Base-by-base conservation (phyloP, 2,797 vertebrate species). In the Myotis vivesi region DNA sequence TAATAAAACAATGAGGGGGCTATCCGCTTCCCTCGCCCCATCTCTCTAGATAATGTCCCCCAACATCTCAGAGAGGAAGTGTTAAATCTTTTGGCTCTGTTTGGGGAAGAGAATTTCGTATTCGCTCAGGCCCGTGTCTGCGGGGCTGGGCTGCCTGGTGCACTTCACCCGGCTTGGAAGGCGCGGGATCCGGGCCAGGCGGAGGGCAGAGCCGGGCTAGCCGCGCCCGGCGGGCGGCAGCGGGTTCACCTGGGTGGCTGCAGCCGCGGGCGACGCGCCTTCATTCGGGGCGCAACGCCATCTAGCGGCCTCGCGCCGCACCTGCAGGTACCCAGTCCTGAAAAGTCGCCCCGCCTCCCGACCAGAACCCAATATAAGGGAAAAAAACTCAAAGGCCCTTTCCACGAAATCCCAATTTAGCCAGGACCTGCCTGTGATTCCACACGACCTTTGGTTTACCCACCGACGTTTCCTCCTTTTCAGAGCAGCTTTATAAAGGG, bases 211-310 rank as follows among this genome's bases (percentile, higher is more conserved):
- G 69, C 75, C 33, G 0, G 10, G 85, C 5, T 36, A 69, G 80
- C 15, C 13, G 87, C 36, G 33, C 72, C 66, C 0, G 62, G 68
- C 46, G 51, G 69, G 22, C 49, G 2, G 82, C n/a, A 13, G 44
- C 10, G 3, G 5, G 20, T 94, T 95, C 95, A 81, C 97, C 80
- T 86, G 91, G 62, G 57, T n/a, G 30, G 75, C 23, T 41, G 79
- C 4, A 77, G 80, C 87, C 46, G 23, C 73, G 0, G 19, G 46
- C 62, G 15, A 49, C 1, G 44, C 51, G 33, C 87, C 86, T 68
- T 94, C 86, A 71, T 89, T 33, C 98, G 75, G 98, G 94, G 98
- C 97, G 98, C 98, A 97, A 87, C 98, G 98, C 98, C 99, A 99
- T 98, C 99, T 99, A 95, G 98, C 97, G 99, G 94, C 92, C 8